Percentiles rank a stretch among this genome's conserved stretches.
Conservation (phyloP, 2,888 invertebrate species). For the Tetrapedia diversipes region DNA sequence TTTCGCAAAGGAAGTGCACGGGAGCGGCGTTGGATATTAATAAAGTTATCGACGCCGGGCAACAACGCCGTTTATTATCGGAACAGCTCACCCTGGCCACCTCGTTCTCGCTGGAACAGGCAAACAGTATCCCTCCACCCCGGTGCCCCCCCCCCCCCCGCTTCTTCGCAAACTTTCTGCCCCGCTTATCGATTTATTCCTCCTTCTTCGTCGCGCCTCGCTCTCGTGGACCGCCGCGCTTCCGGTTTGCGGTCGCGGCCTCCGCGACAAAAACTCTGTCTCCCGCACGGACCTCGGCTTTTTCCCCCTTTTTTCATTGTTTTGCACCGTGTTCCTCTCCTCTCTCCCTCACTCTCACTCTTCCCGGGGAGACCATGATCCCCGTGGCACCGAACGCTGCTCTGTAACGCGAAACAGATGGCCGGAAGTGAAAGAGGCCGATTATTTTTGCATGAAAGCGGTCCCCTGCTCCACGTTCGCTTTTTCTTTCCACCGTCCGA, state of each 20-base stretch:
- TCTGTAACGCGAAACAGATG: constrained; percentile 40
- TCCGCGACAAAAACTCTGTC: constrained; percentile 19
- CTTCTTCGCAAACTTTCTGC: neutral
- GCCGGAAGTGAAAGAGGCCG: constrained; percentile 27
- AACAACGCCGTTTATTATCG: constrained; percentile 40
- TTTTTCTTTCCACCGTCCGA: no score
- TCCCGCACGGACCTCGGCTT: neutral
- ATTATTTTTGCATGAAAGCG: constrained; percentile 44
- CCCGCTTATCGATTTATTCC: neutral
- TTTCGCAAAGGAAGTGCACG: constrained; percentile 16
- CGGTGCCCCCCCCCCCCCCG: no score
- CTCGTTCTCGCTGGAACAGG: constrained; percentile 22
- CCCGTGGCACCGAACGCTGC: no score
- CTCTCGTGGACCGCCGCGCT: constrained; percentile 7
- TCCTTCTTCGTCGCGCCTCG: no score
- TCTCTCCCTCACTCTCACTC: neutral
- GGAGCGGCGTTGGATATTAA: constrained; percentile 21
- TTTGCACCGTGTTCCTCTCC: constrained; percentile 1
- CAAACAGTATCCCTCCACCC: constrained; percentile 21
- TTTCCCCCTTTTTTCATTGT: neutral
- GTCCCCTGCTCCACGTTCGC: neutral
- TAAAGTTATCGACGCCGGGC: constrained; percentile 46
- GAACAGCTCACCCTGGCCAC: constrained; percentile 1
- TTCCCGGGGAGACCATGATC: constrained; percentile 8
- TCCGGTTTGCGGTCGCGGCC: constrained; percentile 22